These are phyloP conservation scores for Larimichthys polyactis DNA, from an alignment of 2,113 vertebrate genomes.

Conservation along the genomic window DNA sequence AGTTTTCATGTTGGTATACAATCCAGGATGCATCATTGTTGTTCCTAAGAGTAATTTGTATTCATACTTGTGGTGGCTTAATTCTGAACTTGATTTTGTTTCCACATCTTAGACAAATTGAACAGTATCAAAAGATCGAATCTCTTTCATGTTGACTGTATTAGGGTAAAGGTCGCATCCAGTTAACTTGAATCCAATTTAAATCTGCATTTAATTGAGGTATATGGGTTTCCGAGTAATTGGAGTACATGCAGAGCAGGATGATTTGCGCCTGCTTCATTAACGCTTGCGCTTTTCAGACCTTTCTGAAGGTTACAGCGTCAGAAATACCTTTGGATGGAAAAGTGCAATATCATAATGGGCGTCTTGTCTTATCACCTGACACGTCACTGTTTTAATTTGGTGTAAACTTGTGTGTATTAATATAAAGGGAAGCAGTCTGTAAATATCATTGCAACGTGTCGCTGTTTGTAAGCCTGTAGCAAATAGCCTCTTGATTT, in stretches of 20 bases:
- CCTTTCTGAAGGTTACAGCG: not conserved
- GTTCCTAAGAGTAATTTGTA: not conserved
- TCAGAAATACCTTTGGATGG: no score
- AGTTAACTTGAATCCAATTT: conserved; percentile 40
- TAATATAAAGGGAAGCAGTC: not conserved
- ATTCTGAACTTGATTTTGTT: not conserved
- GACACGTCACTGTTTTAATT: not conserved
- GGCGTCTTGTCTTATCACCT: not conserved
- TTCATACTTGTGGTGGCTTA: not conserved
- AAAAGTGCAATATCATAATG: not conserved
- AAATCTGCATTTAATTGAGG: conserved; percentile 48
- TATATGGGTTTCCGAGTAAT: conserved; percentile 40
- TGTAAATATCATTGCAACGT: not conserved
- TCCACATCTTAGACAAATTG: no score
- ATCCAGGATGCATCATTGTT: not conserved
- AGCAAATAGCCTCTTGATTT: not conserved
- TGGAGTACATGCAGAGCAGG: not conserved
- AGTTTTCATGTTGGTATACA: not conserved
- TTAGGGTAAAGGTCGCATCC: conserved; percentile 1
- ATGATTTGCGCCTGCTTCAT: conserved; percentile 21
- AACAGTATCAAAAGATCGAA: not conserved
- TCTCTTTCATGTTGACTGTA: not conserved
- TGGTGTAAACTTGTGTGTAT: not conserved
- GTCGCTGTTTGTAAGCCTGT: not conserved
- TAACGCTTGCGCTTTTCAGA: not conserved